Base-by-base conservation (phyloP, 2,797 vertebrate species). In the Xerus rutilus region DNA sequence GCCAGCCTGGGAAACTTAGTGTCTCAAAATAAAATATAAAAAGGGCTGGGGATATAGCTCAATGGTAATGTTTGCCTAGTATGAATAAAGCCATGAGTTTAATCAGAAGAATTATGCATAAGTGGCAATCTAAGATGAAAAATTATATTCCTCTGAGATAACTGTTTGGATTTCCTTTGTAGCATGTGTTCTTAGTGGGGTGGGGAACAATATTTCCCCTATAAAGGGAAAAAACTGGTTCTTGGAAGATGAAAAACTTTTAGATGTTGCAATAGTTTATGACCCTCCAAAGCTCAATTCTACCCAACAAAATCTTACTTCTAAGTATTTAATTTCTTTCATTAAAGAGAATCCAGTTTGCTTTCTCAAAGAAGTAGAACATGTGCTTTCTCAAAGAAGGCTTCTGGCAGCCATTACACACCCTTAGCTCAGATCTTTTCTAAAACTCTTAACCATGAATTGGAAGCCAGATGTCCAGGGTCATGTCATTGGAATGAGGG, bases 151-250 rank as follows among this genome's bases (percentile, higher is more conserved):
- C 85, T 95, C 13, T 90, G 82, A 96, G 18, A 20, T 47, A 77
- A 88, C 77, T 30, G 14, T 49, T 81, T 93, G 65, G 69, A 92
- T 86, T 94, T 72, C 74, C 35, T 93, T 17, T 49, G 18, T 32
- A 49, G 67, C 25, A 90, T 45, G 15, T 23, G 32, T 78, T 76
- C 43, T 83, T 23, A 4, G 14, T 39, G 3, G 49, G 13, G 43
- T 11, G 23, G 18, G 6, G 2, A 10, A 9, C 59, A 35, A 23
- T 91, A 43, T 49, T 39, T 4, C 30, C 54, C 12, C 47, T 43
- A 73, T n/a, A 49, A 59, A 57, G 14, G 49, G 21, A 21, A 59
- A 64, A 94, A 64, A 74, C 12, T 39, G 18, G 70, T 74, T 94
- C 35, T 82, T 73, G 6, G 43, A 74, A 84, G 73, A 84, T 11